Base-by-base conservation (phyloP, 2,888 invertebrate species). In the Drosophila mulleri region DNA sequence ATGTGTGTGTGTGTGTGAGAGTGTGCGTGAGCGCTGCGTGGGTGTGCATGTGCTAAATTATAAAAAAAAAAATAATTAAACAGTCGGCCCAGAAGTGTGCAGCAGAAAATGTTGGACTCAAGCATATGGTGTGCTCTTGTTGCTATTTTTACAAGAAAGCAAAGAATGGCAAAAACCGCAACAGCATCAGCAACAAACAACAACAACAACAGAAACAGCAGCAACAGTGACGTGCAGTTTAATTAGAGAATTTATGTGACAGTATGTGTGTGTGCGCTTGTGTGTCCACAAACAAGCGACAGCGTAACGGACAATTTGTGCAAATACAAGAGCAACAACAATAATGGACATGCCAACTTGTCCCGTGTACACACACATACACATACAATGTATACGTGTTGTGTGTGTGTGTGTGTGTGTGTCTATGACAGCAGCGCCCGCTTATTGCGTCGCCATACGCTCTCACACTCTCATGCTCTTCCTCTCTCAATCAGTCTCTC, bases 391-490 rank as follows among this genome's bases (percentile, higher is more conserved):
- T 35, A 20, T 57, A n/a, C 3, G 16, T 16, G 37, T 2, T 29
- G 29, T 35, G 32, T 35, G 11, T 20, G 48, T 57, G 29, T 58
- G 56, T 64, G 41, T 35, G 48, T 32, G 47, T 59, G 58, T 67
- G 47, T 47, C 16, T 47, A 56, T 64, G 71, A 67, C 58, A 72
- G 72, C 66, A 74, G 75, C 48, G 54, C 26, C 50, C 29, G 66
- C 66, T 65, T 82, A 84, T 82, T 84, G 88, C 88, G 85, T 81
- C 72, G 88, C 78, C 71, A 67, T 67, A 58, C 60, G 45, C 44
- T 44, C 44, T 18, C 47, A 20, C 48, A 39, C 48, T 42, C 39
- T 6, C 37, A 37, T 20, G 5, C 37, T 37, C 14, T 7, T 12
- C 39, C 12, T 16, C 37, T 54, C 39, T 9, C 26, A n/a, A n/a